These are phyloP conservation scores for Parnassius mnemosyne DNA, from an alignment of 2,888 invertebrate species.

Conservation along the genomic window DNA sequence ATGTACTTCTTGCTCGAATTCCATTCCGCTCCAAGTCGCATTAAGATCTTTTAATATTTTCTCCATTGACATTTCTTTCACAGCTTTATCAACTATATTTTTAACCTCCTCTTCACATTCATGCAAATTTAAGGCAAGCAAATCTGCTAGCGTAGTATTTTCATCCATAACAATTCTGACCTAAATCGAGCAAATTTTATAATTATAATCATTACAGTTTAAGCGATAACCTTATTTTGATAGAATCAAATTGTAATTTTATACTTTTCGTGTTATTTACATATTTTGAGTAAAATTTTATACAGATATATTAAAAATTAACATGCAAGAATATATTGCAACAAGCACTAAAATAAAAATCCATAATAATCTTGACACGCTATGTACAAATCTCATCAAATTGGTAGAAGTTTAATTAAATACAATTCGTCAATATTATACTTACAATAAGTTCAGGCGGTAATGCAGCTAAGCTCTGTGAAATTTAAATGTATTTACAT, in stretches of 20 bases:
- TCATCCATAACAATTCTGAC: constrained; percentile 96
- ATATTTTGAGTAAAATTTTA: constrained; percentile 3
- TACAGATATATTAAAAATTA: neutral
- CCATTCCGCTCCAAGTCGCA: constrained; percentile 95
- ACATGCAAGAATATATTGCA: constrained; percentile 15
- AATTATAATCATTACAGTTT: neutral
- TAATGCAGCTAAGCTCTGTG: constrained; percentile 90
- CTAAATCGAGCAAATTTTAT: constrained; percentile 66
- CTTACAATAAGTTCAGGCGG: constrained; percentile 91
- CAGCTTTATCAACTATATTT: constrained; percentile 98
- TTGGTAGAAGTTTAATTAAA: neutral
- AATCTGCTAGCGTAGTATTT: constrained; percentile 94
- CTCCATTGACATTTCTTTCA: constrained; percentile 99
- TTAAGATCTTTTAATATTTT: constrained; percentile 94
- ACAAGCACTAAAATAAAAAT: constrained; percentile 1
- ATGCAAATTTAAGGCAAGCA: constrained; percentile 94
- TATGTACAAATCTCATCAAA: constrained; percentile 18
- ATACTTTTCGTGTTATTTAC: constrained; percentile 10
- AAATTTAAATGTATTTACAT: constrained; percentile 79
- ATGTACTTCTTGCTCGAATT: constrained; percentile 95
- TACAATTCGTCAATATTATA: constrained; percentile 46
- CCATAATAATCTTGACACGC: neutral
- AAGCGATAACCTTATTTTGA: too few species aligned
- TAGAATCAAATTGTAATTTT: too few species aligned
- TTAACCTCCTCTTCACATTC: constrained; percentile 98